Evolutionary conservation across 2,888 invertebrate genomes (phyloP).

Genomic region (Caenorhabditis doughertyi): DNA sequence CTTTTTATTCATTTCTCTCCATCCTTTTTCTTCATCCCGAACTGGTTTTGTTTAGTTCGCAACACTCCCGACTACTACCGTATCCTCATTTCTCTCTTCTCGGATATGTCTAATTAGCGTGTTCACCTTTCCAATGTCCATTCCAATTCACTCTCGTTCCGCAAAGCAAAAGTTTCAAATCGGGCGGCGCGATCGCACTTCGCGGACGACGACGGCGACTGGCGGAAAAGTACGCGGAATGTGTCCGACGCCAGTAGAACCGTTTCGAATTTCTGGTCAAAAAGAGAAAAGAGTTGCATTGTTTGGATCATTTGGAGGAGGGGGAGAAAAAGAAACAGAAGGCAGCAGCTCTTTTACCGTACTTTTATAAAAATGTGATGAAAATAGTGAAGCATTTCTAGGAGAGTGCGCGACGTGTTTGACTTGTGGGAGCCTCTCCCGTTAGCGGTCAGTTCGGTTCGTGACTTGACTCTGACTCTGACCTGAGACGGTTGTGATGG

Average conservation of each 20-base stretch:
- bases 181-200: constrained; percentile 39
- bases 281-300: constrained; percentile 48
- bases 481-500: constrained; percentile 52
- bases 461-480: constrained; percentile 57
- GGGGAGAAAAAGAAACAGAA: constrained; percentile 3
- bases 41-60: constrained; percentile 55
- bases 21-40: constrained; percentile 16
- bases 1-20: constrained; percentile 26
- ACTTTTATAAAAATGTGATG: constrained; percentile 52
- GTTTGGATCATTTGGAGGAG: constrained; percentile 31
- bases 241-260: constrained; percentile 21
- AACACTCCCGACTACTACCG: constrained; percentile 62
- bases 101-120: constrained; percentile 58
- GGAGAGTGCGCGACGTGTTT: constrained; percentile 56
- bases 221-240: constrained; percentile 37
- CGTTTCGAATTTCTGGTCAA: constrained; percentile 48
- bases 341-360: constrained; percentile 46
- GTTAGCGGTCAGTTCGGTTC: constrained; percentile 47
- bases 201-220: constrained; percentile 10
- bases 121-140: constrained; percentile 53
- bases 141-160: constrained; percentile 58
- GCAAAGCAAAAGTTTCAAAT: constrained; percentile 56
- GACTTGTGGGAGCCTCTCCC: constrained; percentile 53
- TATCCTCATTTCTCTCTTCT: constrained; percentile 36
- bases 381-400: constrained; percentile 27